Percentiles rank a stretch among this genome's conserved stretches.
Conservation (phyloP, 2,113 vertebrate species). For the Cryptoleucopteryx plumbea region DNA sequence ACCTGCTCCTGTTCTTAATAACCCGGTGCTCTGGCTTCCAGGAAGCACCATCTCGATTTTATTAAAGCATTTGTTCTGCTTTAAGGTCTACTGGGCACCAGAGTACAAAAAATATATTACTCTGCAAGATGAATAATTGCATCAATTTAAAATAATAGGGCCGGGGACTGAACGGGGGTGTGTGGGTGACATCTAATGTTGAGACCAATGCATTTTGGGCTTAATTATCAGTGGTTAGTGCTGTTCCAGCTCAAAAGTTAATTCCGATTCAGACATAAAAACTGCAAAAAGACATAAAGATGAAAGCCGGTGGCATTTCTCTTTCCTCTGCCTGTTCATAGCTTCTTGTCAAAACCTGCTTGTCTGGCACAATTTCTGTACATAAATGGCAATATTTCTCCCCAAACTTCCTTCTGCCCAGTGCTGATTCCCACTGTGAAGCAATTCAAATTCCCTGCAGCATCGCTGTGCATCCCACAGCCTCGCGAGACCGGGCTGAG, state of each 20-base stretch:
- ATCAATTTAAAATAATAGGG: constrained; percentile 44
- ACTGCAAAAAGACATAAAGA: neutral
- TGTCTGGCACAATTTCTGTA: neutral
- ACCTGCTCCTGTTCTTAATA: neutral
- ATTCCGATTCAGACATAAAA: neutral
- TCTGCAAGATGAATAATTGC: constrained; percentile 43
- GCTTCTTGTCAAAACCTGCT: neutral
- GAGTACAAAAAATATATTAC: constrained; percentile 31
- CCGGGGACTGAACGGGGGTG: neutral
- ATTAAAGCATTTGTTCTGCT: constrained; percentile 61
- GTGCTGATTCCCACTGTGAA: neutral
- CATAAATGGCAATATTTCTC: neutral
- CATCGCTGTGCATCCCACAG: neutral
- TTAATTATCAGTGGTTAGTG: constrained; percentile 13
- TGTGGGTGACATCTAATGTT: neutral
- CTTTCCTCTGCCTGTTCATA: neutral
- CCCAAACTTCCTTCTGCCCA: neutral
- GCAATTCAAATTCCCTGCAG: neutral
- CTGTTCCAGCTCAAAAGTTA: neutral
- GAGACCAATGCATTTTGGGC: neutral
- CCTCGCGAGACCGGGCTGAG: neutral
- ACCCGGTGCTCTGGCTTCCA: neutral
- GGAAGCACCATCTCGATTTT: constrained; percentile 15
- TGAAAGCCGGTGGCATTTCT: neutral
- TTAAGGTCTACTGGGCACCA: constrained; percentile 26